Conservation (phyloP, 2,888 invertebrate genomes). For the Pheosia tremula region DNA sequence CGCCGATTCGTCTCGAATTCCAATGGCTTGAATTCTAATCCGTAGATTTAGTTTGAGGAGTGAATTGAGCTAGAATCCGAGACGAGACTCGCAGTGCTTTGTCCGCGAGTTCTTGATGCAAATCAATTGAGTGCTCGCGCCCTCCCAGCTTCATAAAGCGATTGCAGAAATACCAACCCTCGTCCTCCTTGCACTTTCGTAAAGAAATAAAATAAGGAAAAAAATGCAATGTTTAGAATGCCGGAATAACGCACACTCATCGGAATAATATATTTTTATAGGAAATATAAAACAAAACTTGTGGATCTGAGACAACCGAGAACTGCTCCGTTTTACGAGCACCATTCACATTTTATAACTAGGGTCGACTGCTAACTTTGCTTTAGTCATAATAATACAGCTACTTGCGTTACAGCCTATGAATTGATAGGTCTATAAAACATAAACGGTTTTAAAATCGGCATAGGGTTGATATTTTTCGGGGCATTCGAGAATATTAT, state of each 20-base stretch:
- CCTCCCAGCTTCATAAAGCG: constrained; percentile 55
- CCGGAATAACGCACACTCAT: constrained; percentile 42
- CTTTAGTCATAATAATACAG: constrained; percentile 41
- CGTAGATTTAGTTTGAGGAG: constrained; percentile 39
- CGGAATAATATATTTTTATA: constrained; percentile 50
- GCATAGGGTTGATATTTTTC: constrained; percentile 1
- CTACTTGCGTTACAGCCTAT: constrained; percentile 34
- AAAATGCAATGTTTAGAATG: constrained; percentile 41
- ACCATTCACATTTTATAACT: constrained; percentile 45
- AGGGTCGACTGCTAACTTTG: constrained; percentile 34
- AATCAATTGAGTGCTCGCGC: constrained; percentile 65
- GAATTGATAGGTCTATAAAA: constrained; percentile 35
- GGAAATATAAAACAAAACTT: constrained; percentile 49
- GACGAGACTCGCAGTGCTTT: constrained; percentile 53
- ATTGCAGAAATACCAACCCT: constrained; percentile 53
- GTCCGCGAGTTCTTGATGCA: constrained; percentile 65
- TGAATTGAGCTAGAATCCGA: constrained; percentile 35
- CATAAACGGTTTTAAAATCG: constrained; percentile 17
- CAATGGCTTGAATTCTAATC: constrained; percentile 58
- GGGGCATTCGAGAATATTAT: neutral
- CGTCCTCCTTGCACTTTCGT: constrained; percentile 50
- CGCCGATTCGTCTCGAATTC: too few species aligned
- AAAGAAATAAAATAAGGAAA: constrained; percentile 45
- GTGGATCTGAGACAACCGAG: constrained; percentile 39
- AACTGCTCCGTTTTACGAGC: constrained; percentile 45